Evolutionary conservation across 2,113 vertebrate species (phyloP).

Genomic region (Trochalopteron elliotii): DNA sequence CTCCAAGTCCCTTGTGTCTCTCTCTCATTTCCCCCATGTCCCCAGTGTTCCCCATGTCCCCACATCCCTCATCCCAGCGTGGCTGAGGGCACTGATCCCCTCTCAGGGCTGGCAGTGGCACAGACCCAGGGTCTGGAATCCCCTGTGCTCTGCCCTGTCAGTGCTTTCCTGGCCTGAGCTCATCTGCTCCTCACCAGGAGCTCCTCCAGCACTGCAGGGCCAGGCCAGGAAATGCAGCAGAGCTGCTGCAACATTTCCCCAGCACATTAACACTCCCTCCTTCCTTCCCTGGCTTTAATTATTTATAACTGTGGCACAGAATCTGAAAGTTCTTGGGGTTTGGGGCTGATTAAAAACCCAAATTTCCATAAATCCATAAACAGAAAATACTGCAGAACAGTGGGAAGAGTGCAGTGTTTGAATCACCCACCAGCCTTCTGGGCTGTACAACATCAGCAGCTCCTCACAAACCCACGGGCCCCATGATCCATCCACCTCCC

Average conservation of each 20-base stretch:
- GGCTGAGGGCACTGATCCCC: neutral
- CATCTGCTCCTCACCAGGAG: conserved; percentile 9
- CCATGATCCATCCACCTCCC: neutral
- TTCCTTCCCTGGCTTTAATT: neutral
- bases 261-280: neutral
- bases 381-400: neutral
- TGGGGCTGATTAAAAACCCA: neutral
- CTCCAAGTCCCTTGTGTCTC: no score
- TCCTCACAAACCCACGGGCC: neutral
- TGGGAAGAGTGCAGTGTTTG: neutral
- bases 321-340: neutral
- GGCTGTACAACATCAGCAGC: neutral
- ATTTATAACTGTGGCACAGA: neutral
- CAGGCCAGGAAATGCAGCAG: neutral
- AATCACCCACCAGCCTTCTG: neutral
- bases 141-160: neutral
- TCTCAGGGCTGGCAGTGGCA: conserved; percentile 1
- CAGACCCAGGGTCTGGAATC: neutral
- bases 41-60: neutral
- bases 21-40: no score
- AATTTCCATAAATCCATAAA: neutral
- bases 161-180: conserved; percentile 20
- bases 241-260: neutral
- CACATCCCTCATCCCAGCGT: neutral
- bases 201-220: neutral